Conservation (phyloP, 2,888 invertebrate species). For the Leucophenga maculata region DNA sequence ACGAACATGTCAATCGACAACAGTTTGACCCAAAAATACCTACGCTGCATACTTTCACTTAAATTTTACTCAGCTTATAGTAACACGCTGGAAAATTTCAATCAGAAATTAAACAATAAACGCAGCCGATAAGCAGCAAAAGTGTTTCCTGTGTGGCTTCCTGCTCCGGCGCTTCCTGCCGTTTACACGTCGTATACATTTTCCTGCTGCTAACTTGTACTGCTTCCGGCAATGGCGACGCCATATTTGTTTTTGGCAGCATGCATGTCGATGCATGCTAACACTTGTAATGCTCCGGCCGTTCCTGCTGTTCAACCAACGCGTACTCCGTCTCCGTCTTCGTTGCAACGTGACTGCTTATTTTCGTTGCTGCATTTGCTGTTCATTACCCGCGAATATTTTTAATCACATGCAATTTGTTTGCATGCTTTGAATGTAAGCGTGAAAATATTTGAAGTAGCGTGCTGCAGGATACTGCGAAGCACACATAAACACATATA, state of each 20-base stretch:
- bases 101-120: conserved; percentile 43
- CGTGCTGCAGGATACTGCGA: conserved; percentile 3
- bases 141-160: conserved; percentile 39
- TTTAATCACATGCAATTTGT: conserved; percentile 65
- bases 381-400: conserved; percentile 63
- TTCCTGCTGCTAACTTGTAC: neutral
- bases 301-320: neutral
- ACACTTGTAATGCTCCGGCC: neutral
- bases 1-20: neutral
- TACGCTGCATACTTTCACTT: neutral
- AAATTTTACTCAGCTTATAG: neutral
- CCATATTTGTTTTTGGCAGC: conserved; percentile 5
- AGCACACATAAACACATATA: too few species aligned
- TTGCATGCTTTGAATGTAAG: conserved; percentile 30
- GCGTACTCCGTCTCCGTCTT: conserved; percentile 1
- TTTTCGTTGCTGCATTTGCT: conserved; percentile 45
- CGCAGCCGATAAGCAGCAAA: conserved; percentile 28
- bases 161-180: neutral
- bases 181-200: neutral
- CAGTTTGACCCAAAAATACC: conserved; percentile 7
- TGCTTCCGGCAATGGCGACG: conserved; percentile 28
- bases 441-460: neutral
- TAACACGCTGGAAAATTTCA: conserved; percentile 39
- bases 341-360: conserved; percentile 21
- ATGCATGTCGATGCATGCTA: conserved; percentile 10